phyloP scores from a whole-genome alignment of 2,888 invertebrate species.

The Caenorhabditis sulstoni region DNA sequence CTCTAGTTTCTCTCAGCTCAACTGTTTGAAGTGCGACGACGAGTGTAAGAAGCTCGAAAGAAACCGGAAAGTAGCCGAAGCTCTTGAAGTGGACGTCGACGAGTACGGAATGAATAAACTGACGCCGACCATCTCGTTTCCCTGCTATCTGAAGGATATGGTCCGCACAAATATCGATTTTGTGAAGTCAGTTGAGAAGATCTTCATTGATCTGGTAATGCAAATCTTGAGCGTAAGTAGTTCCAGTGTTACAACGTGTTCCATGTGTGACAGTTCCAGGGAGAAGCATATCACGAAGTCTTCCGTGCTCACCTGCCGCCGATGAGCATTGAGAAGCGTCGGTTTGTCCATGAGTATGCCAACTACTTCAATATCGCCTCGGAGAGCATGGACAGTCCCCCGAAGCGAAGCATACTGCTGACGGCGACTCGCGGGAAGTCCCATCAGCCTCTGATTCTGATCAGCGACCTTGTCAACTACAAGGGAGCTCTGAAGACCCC shows the following conservation, averaged over 20 bases:
- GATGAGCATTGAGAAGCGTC: slow-evolving; percentile 67
- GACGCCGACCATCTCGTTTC: slow-evolving; percentile 66
- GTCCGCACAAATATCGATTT: slow-evolving; percentile 50
- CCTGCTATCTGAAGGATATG: slow-evolving; percentile 63
- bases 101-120: slow-evolving; percentile 64
- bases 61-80: slow-evolving; percentile 91
- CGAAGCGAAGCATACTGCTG: slow-evolving; percentile 89
- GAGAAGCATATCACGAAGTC: slow-evolving; percentile 34
- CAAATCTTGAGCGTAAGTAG: slow-evolving; percentile 50
- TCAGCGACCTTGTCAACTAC: slow-evolving; percentile 66
- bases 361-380: slow-evolving; percentile 95
- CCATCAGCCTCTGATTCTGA: slow-evolving; percentile 62
- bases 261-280: slow-evolving; percentile 15
- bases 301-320: slow-evolving; percentile 57
- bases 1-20: slow-evolving; percentile 48
- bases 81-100: slow-evolving; percentile 90
- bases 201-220: slow-evolving; percentile 50
- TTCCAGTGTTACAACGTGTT: too few relatives aligned
- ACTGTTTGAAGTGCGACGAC: slow-evolving; percentile 89
- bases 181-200: slow-evolving; percentile 57
- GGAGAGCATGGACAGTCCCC: slow-evolving; percentile 94
- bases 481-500: slow-evolving; percentile 61
- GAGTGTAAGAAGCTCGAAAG: slow-evolving; percentile 92
- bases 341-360: slow-evolving; percentile 92
- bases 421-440: slow-evolving; percentile 80